Conservation (phyloP, 2,888 invertebrate species). For the Hydraecia micacea region DNA sequence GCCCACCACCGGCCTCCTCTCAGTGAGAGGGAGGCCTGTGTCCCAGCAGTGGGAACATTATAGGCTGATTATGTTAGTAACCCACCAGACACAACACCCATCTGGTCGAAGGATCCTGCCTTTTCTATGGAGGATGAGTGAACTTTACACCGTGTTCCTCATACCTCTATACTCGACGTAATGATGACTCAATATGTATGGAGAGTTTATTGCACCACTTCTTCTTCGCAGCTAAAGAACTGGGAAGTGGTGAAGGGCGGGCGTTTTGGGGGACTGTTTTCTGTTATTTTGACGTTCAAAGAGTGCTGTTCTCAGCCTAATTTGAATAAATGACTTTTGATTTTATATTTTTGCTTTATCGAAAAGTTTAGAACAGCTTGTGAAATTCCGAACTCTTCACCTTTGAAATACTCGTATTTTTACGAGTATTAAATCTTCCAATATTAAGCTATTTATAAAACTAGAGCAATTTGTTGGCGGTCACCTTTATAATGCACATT, state of each 20-base stretch:
- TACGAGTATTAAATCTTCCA: not conserved
- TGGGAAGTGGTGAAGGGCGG: not conserved
- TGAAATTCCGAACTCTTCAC: not conserved
- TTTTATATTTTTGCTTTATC: too few species aligned
- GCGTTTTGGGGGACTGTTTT: not conserved
- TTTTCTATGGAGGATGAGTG: too few species aligned
- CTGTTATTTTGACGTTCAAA: too few species aligned
- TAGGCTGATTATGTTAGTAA: too few species aligned
- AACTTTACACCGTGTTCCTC: too few species aligned
- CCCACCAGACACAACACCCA: too few species aligned
- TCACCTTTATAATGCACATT: slow-evolving; percentile 26
- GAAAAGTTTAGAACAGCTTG: not conserved
- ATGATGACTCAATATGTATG: not conserved
- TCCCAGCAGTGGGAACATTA: too few species aligned
- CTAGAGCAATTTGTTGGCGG: slow-evolving; percentile 14
- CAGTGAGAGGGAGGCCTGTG: too few species aligned
- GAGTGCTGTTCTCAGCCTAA: not conserved
- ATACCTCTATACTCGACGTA: too few species aligned
- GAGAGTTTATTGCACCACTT: not conserved
- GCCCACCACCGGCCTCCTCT: too few species aligned
- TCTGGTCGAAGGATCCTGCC: too few species aligned
- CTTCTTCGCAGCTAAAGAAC: not conserved
- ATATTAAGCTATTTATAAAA: slow-evolving; percentile 13
- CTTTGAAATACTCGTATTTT: slow-evolving; percentile 5
- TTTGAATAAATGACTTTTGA: not conserved